Conservation (phyloP, 2,113 vertebrate species). For the Oryzias woworae region DNA sequence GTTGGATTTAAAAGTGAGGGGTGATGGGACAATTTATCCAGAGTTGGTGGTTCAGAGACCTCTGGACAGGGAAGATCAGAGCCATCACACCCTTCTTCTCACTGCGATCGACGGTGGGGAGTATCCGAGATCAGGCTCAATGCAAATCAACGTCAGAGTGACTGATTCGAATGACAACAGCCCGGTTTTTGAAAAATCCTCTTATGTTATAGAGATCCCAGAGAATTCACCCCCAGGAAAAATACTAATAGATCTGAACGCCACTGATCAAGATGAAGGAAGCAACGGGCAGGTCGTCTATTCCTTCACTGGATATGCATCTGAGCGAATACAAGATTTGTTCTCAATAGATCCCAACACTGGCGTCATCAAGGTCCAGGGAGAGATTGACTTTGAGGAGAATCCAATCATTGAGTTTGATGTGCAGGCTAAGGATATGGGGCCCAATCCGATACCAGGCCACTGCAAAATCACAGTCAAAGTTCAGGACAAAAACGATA, state of each 20-base stretch:
- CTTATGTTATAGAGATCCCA: slow-evolving; percentile 90
- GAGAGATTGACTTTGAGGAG: slow-evolving; percentile 96
- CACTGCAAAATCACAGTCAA: slow-evolving; percentile 97
- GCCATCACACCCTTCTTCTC: slow-evolving; percentile 93
- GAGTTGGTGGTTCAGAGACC: slow-evolving; percentile 96
- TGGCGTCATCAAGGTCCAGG: slow-evolving; percentile 92
- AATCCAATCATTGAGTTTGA: slow-evolving; percentile 94
- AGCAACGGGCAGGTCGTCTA: slow-evolving; percentile 95
- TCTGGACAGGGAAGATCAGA: slow-evolving; percentile 95
- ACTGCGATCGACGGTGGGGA: slow-evolving; percentile 95
- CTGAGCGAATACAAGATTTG: slow-evolving; percentile 92
- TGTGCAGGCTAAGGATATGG: slow-evolving; percentile 95
- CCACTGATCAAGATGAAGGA: slow-evolving; percentile 95
- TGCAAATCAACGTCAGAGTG: slow-evolving; percentile 96
- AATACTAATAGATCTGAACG: slow-evolving; percentile 92
- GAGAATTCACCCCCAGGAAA: slow-evolving; percentile 91
- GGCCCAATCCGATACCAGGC: slow-evolving; percentile 96
- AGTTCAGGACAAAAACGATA: slow-evolving; percentile 96
- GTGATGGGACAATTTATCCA: slow-evolving; percentile 96
- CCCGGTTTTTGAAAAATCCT: slow-evolving; percentile 92
- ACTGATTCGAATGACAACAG: slow-evolving; percentile 99
- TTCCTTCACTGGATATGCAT: slow-evolving; percentile 93
- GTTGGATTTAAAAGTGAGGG: slow-evolving; percentile 95
- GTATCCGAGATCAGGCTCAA: slow-evolving; percentile 91
- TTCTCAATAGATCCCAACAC: slow-evolving; percentile 95